phyloP scores from a whole-genome alignment of 2,797 vertebrate genomes.

The Muraenolepis orangiensis region DNA sequence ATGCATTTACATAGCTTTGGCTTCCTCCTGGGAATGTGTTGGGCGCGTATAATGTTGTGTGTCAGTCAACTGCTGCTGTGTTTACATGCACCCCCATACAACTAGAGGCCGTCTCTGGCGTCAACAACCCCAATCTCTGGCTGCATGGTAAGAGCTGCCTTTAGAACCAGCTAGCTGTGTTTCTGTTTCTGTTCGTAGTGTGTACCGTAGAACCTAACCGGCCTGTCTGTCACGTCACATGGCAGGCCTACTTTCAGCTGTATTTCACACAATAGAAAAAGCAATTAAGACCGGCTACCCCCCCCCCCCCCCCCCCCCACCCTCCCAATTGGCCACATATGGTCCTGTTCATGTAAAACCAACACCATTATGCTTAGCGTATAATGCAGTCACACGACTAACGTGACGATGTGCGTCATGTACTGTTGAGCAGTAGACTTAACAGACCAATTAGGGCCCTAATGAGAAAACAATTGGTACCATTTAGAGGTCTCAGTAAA shows the following conservation, averaged over 20 bases:
- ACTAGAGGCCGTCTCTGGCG: background rate
- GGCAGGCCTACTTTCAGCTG: conserved; percentile 39
- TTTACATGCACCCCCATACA: background rate
- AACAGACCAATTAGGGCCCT: conserved; percentile 60
- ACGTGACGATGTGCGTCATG: conserved; percentile 37
- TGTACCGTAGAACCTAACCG: no score
- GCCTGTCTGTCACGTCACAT: conserved; percentile 22
- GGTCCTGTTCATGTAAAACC: conserved; percentile 32
- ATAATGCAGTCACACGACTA: conserved; percentile 29
- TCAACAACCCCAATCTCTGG: background rate
- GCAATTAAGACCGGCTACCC: conserved; percentile 52
- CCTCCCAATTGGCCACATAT: conserved; percentile 51
- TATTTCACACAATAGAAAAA: conserved; percentile 51
- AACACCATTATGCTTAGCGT: conserved; percentile 20
- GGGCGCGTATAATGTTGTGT: conserved; percentile 29
- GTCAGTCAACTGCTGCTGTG: background rate
- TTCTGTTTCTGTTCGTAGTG: background rate
- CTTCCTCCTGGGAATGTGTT: conserved; percentile 30
- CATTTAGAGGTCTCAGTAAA: conserved; percentile 55
- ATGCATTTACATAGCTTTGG: conserved; percentile 45
- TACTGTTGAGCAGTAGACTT: conserved; percentile 45
- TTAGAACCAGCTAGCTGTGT: background rate
- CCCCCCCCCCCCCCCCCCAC: conserved; percentile 27
- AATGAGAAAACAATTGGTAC: conserved; percentile 64
- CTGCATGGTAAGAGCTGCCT: background rate